Evolutionary conservation across 92 coral and sea anemone species (phyloP), one percentile per base, ranked within the genome.

Genomic region (Porites rus): DNA sequence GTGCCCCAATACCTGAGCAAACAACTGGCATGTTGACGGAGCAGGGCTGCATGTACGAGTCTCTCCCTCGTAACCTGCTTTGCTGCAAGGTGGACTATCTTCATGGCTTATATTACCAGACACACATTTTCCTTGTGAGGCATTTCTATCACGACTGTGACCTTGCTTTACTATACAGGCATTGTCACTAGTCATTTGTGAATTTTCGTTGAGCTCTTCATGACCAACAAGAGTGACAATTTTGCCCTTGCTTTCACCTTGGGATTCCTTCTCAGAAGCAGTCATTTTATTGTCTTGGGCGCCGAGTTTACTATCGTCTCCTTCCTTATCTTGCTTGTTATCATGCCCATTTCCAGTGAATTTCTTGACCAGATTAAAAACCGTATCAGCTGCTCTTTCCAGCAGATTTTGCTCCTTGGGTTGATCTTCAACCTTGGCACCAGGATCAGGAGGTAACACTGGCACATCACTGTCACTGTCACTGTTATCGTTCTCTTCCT

Each of bases 311-410:
- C 13, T 38, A 69, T 51, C 58, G 58, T 52, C 82, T 21, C 60
- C 74, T 38, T 75, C 64, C 65, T 19, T 31, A 20, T 43, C 25
- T 20, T 51, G 66, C 51, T 66, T 65, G 74, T 79, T 72, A 28
- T 84, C 88, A 18, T 74, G 67, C n/a, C 75, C 89, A 51, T 75
- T 81, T 52, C 95, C 94, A 54, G 93, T 88, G 46, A 97, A 80
- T 75, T 97, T 97, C 89, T 95, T 95, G 2, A 97, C 98, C 51
- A 97, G 92, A 75, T 83, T 97, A 14, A 95, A 71, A 9, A 97
- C 95, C 46, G 96, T 96, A 71, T 95, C 96, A 20, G 98, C 96
- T 61, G 98, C 99, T 43, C 93, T 92, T 59, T 96, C 93, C 13
- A 97, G 89, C 76, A 95, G 85, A 52, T 88, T 93, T 1, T 90